These are phyloP conservation scores for Ditula angustiorana DNA, from an alignment of 2,888 invertebrate genomes.

Conservation along the genomic window DNA sequence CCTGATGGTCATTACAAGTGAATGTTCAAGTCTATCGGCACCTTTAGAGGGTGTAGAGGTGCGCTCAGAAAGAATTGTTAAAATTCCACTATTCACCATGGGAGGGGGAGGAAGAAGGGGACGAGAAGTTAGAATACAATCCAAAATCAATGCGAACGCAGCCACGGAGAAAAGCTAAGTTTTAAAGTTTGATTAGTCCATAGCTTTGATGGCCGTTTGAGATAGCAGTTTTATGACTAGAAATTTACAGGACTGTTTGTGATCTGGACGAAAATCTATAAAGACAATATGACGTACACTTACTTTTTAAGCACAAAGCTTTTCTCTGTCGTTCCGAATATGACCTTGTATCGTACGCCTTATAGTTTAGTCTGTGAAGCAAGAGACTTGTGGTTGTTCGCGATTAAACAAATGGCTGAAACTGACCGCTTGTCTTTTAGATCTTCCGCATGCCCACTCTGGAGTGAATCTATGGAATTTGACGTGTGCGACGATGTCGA, in stretches of 20 bases:
- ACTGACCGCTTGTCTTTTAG: slow-evolving; percentile 2
- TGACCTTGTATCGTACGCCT: background rate
- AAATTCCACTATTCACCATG: no score
- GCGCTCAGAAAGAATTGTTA: no score
- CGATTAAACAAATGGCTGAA: background rate
- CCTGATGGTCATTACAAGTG: no score
- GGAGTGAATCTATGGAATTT: background rate
- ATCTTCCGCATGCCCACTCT: background rate
- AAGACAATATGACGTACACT: background rate
- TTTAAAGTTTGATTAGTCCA: no score
- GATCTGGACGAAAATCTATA: background rate
- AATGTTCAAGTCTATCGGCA: no score
- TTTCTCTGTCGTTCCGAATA: background rate
- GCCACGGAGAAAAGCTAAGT: no score
- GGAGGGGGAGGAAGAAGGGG: no score
- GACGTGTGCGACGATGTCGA: no score
- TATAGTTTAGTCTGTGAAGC: background rate
- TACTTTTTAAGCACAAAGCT: background rate
- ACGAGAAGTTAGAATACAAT: no score
- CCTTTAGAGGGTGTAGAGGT: no score
- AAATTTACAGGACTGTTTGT: background rate
- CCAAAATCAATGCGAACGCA: no score
- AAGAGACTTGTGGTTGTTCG: background rate
- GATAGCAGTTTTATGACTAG: background rate
- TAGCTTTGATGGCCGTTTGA: no score